Evolutionary conservation across 2,888 invertebrate genomes (phyloP), one percentile per base, ranked within the genome.

Genomic region (Orthosia gothica): DNA sequence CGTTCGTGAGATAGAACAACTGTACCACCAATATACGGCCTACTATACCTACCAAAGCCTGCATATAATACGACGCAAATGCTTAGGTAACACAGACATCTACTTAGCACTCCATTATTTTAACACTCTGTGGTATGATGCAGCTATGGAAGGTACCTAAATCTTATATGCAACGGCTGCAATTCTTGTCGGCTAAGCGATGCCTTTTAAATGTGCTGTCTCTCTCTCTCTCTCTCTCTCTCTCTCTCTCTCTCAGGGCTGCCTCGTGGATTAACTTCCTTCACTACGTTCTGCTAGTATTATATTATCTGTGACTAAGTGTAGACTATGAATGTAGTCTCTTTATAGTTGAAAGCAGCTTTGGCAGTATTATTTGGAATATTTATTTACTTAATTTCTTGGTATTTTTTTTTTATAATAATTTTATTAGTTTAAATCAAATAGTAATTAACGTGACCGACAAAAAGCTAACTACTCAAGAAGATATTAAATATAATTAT

Each of bases 171-270:
- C 54, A 54, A 50, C 52, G 23, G 12, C 50, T 75, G 61, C 64
- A 79, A 50, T 81, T 69, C 76, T 69, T 45, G 52, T 52, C 40
- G 52, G 23, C 57, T 75, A 81, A 74, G 68, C 64, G 64, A 69
- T 79, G 64, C 40, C 57, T 80, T 74, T 68, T 57, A 61, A 79
- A 63, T 73, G 40, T 58, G 20, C 68, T 64, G 26, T 61, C 58
- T 76, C 57, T 13, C 40, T 40, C 20, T 0, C 70, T 57, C 20
- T 9, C 7, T 15, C 23, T 63, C 52, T 61, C 58, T 76, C 57
- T 13, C 40, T 40, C 20, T 0, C 70, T 57, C 20, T 9, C 7
- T 15, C 23, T 63, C 52, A 62, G 68, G 68, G 52, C 47, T 69
- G 47, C 18, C 47, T 45, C 55, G 13, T 23, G 40, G 23, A 50